These are phyloP conservation scores for Chaetura pelagica DNA, from an alignment of 2,113 vertebrate genomes.

Conservation along the genomic window DNA sequence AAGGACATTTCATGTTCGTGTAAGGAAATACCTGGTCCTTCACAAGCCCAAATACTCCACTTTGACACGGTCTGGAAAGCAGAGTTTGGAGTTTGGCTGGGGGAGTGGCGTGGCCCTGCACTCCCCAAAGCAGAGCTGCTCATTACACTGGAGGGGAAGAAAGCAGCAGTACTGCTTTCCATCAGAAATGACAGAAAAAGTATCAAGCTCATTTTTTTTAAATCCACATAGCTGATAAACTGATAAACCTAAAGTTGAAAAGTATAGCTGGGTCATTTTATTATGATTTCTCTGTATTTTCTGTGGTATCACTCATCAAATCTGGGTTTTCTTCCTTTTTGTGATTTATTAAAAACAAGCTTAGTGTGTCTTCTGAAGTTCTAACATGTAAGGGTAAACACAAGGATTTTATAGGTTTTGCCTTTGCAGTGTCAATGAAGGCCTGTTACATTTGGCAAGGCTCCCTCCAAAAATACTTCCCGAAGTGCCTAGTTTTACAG, in stretches of 20 bases:
- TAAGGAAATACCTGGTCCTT: too few species aligned
- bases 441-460: neutral
- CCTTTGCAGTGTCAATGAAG: neutral
- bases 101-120: neutral
- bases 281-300: neutral
- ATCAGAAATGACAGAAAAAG: conserved; percentile 58
- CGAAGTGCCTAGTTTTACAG: neutral
- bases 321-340: neutral
- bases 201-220: conserved; percentile 30
- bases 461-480: neutral
- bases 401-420: neutral
- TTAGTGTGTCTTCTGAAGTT: neutral
- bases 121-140: neutral
- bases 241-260: conserved; percentile 33
- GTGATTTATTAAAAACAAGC: neutral
- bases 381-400: neutral
- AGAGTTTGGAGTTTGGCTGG: neutral
- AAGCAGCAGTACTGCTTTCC: conserved; percentile 52
- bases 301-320: neutral
- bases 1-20: too few species aligned
- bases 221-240: conserved; percentile 6
- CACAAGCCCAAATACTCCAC: neutral
- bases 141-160: neutral
- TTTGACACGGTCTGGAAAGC: neutral
- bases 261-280: neutral